Base-by-base conservation (phyloP, 2,888 invertebrate genomes). In the Drymonia ruficornis region DNA sequence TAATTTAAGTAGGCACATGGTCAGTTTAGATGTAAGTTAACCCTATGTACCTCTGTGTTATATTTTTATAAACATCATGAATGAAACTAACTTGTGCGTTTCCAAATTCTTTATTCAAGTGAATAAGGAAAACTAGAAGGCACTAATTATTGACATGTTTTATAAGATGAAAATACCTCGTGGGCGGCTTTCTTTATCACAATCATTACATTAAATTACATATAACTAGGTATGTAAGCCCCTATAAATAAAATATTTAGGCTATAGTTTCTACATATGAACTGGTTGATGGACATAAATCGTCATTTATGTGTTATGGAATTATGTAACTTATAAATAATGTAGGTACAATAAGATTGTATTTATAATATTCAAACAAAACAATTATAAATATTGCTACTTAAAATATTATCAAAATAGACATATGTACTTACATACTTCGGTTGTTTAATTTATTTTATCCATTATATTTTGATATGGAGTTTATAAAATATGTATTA, bases 141-240 rank as follows among this genome's bases (percentile, higher is more conserved):
- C 69, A 69, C 69, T 61, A 56, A 29, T 57, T 58, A 66, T 65
- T 69, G 66, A 67, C 60, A 63, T 59, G 53, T 42, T 49, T 63
- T 57, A 65, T 67, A 52, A 63, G 49, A 67, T 50, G 18, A 53
- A 52, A 31, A 34, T 36, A 36, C 16, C 40, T 11, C 40, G 16
- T 16, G 7, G 16, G 4, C 40, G 40, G 9, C 45, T 47, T 46
- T 34, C 34, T 48, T 50, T 56, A 56, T 56, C 49, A 56, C 56
- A 56, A 47, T 56, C 15, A 40, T 40, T 46, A 38, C 15, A 9
- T 34, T 34, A 42, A 38, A 44, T 29, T 28, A 19, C 36, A 38
- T 43, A 34, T 9, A 34, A 34, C 34, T 13, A 13, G 7, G 23
- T 23, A 23, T 23, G 23, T 31, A 31, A 38, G 38, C 38, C 38